Conservation (phyloP, 2,888 invertebrate genomes). For the Zele albiditarsus region DNA sequence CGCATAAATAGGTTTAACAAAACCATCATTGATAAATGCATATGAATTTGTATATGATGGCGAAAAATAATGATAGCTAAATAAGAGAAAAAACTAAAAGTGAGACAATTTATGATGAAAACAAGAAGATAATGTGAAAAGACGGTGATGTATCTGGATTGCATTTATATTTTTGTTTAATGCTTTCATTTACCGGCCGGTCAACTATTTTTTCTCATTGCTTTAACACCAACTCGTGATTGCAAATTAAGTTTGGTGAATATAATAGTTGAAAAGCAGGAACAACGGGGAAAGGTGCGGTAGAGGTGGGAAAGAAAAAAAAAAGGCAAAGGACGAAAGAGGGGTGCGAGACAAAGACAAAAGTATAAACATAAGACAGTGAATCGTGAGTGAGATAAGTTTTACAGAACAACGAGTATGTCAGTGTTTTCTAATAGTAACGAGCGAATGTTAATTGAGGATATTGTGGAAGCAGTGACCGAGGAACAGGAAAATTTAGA, state of each 20-base stretch:
- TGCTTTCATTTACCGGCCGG: not conserved
- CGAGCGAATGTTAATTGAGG: constrained; percentile 75
- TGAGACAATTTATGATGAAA: no score
- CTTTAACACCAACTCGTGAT: no score
- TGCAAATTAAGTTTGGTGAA: no score
- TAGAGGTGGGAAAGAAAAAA: not conserved
- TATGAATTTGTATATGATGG: not conserved
- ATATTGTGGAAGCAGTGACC: constrained; percentile 74
- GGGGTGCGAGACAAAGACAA: not conserved
- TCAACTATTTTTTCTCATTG: not conserved
- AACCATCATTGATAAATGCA: not conserved
- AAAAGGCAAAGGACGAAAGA: not conserved
- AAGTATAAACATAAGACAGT: not conserved
- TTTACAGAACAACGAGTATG: constrained; percentile 69
- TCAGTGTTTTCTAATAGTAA: constrained; percentile 75
- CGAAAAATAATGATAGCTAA: not conserved
- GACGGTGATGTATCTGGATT: not conserved
- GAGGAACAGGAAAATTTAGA: constrained; percentile 70
- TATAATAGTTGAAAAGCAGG: no score
- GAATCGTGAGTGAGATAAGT: constrained; percentile 32
- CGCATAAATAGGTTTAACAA: not conserved
- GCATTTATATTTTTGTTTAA: not conserved
- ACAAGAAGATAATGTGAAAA: no score
- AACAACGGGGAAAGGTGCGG: no score
- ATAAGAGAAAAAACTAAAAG: not conserved